These are phyloP conservation scores for Cheilinus undulatus DNA, from an alignment of 2,113 vertebrate species.

Conservation along the genomic window DNA sequence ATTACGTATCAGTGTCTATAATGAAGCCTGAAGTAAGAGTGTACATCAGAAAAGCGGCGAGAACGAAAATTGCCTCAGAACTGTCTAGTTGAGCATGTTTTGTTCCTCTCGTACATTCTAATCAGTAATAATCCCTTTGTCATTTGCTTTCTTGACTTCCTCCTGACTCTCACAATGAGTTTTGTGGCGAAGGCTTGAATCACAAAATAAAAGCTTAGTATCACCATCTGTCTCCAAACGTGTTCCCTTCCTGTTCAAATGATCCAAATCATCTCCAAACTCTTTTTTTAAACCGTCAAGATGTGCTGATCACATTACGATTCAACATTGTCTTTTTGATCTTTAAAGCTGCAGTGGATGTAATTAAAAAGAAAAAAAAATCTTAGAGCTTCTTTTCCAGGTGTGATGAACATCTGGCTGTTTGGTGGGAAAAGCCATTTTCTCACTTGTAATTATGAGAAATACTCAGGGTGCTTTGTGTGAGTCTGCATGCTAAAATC, in stretches of 20 bases:
- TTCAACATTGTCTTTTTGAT: constrained; percentile 69
- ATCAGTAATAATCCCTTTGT: constrained; percentile 74
- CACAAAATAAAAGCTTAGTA: constrained; percentile 56
- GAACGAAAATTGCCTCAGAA: constrained; percentile 75
- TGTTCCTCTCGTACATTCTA: constrained; percentile 73
- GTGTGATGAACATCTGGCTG: constrained; percentile 77
- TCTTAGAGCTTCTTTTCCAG: constrained; percentile 63
- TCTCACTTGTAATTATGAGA: constrained; percentile 62
- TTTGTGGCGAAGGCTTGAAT: constrained; percentile 67
- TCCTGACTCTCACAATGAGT: constrained; percentile 62
- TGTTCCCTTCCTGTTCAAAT: constrained; percentile 57
- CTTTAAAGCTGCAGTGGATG: constrained; percentile 72
- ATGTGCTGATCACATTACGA: constrained; percentile 60
- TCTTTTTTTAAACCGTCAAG: constrained; percentile 46
- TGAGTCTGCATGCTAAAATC: constrained; percentile 39
- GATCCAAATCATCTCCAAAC: constrained; percentile 59
- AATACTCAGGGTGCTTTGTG: constrained; percentile 40
- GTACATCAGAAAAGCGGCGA: constrained; percentile 75
- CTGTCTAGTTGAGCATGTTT: constrained; percentile 71
- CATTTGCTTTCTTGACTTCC: constrained; percentile 74
- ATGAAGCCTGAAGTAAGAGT: constrained; percentile 79
- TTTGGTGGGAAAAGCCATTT: constrained; percentile 36
- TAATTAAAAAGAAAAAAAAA: constrained; percentile 55
- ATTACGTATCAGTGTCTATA: constrained; percentile 81
- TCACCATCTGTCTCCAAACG: constrained; percentile 73